Evolutionary conservation across 1,140 invertebrate genomes (phyloP).

Genomic region (Cephus cinctus): DNA sequence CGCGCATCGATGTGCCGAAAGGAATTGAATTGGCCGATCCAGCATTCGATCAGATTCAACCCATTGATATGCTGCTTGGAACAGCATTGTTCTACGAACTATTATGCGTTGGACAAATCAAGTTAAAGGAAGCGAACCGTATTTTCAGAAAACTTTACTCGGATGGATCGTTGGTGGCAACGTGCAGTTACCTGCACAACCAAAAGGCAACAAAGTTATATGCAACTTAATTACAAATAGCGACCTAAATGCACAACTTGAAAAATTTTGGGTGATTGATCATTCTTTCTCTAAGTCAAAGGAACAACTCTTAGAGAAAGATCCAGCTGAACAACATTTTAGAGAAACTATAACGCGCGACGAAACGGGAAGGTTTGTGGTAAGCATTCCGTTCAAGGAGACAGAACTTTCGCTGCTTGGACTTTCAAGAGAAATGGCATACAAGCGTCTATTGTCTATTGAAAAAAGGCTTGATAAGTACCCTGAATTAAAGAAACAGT

Average conservation of each 20-base stretch:
- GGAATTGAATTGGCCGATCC: conserved; percentile 13
- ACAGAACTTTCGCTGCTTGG: background rate
- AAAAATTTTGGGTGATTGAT: conserved; percentile 6
- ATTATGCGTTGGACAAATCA: conserved; percentile 8
- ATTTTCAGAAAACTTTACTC: background rate
- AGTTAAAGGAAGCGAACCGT: no score
- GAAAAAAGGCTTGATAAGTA: conserved; percentile 13
- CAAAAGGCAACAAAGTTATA: no score
- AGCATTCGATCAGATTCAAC: background rate
- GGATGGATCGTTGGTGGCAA: conserved; percentile 3
- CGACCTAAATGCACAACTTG: background rate
- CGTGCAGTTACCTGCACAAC: background rate
- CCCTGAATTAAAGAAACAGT: conserved; percentile 9
- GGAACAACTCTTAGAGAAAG: background rate
- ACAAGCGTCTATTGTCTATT: conserved; percentile 12
- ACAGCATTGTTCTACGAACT: conserved; percentile 7
- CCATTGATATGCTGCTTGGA: conserved; percentile 9
- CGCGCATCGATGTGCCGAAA: background rate
- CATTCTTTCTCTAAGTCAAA: background rate
- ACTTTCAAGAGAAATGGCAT: background rate
- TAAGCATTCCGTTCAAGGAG: conserved; percentile 1
- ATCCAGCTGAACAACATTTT: background rate
- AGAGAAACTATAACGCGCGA: background rate
- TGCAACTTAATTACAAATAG: background rate
- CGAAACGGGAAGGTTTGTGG: background rate